These are phyloP conservation scores for Brachionichthys hirsutus DNA, from an alignment of 2,113 vertebrate genomes.

Conservation along the genomic window DNA sequence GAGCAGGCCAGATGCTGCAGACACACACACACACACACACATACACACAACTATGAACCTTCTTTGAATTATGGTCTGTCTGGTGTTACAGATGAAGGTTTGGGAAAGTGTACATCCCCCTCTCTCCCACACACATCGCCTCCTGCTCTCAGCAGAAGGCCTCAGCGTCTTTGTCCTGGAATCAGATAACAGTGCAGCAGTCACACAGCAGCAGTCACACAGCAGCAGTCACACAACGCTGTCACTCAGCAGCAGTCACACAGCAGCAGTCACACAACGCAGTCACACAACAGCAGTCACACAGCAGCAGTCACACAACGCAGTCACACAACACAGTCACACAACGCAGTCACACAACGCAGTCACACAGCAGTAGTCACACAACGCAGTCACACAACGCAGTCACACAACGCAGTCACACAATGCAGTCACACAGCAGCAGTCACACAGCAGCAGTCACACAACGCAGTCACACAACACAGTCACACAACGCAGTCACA, in stretches of 20 bases:
- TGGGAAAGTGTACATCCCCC: conserved; percentile 17
- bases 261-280: no score
- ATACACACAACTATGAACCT: conserved; percentile 1
- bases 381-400: no score
- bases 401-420: no score
- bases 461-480: no score
- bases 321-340: no score
- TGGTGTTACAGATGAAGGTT: conserved; percentile 40
- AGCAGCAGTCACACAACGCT: conserved; percentile 26
- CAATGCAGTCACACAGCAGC: conserved; percentile 17
- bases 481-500: no score
- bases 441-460: conserved; percentile 23
- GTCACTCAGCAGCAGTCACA: conserved; percentile 12
- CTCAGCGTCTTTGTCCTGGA: conserved; percentile 42
- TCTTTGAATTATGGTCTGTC: conserved; percentile 42
- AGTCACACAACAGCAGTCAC: no score
- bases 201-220: no score
- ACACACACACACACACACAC: conserved; percentile 19
- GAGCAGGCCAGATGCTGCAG: conserved; percentile 61
- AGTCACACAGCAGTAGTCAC: no score
- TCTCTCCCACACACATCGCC: conserved; percentile 44
- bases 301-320: no score
- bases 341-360: no score
- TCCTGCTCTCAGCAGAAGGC: conserved; percentile 49
- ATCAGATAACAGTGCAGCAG: conserved; percentile 39